Evolutionary conservation across 1,140 invertebrate species (phyloP).

Genomic region (Coptotermes formosanus): DNA sequence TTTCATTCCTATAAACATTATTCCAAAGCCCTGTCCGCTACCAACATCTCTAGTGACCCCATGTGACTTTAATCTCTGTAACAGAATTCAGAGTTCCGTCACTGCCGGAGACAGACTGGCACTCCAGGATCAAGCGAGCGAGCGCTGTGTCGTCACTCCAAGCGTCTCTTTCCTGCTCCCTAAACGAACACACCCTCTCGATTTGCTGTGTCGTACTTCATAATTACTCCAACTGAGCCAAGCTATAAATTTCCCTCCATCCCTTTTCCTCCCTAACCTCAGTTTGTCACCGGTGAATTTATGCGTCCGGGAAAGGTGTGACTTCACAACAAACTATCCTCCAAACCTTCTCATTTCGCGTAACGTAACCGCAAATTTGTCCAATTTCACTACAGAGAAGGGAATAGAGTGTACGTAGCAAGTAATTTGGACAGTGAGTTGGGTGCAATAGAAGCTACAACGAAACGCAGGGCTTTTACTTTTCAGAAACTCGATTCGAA

Average conservation of each 20-base stretch:
- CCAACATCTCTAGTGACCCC: too few relatives aligned
- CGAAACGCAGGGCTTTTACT: too few relatives aligned
- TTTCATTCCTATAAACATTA: too few relatives aligned
- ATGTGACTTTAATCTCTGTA: too few relatives aligned
- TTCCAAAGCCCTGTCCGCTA: too few relatives aligned
- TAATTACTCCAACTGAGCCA: neutral
- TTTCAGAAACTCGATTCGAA: too few relatives aligned
- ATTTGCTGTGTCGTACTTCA: constrained; percentile 12
- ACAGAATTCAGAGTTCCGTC: too few relatives aligned
- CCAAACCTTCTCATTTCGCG: constrained; percentile 2
- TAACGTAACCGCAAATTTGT: constrained; percentile 14
- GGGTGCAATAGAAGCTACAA: too few relatives aligned
- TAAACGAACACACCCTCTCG: neutral
- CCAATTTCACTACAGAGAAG: neutral
- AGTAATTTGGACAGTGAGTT: constrained; percentile 32
- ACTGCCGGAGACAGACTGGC: too few relatives aligned
- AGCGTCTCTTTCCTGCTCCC: neutral
- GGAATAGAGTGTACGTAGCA: constrained; percentile 39
- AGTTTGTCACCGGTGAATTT: constrained; percentile 12
- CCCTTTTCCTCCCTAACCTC: constrained; percentile 1
- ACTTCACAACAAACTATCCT: neutral
- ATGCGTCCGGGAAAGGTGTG: constrained; percentile 16
- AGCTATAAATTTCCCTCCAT: neutral
- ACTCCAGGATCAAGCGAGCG: too few relatives aligned
- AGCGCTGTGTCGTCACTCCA: too few relatives aligned